Conservation (phyloP, 2,888 invertebrate genomes). For the Dendrolimus houi region DNA sequence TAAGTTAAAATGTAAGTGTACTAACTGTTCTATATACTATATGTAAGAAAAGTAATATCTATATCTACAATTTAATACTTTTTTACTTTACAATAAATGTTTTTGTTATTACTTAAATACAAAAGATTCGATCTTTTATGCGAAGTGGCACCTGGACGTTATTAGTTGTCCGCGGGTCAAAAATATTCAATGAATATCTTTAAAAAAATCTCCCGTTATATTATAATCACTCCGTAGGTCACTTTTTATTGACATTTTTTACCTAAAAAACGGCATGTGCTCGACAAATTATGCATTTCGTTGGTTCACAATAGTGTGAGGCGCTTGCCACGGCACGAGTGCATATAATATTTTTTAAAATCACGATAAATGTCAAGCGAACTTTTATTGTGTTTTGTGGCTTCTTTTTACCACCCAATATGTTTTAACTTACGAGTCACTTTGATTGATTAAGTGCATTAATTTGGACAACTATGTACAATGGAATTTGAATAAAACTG, state of each 20-base stretch:
- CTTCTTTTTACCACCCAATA: constrained; percentile 38
- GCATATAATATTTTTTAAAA: constrained; percentile 46
- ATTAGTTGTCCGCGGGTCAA: constrained; percentile 62
- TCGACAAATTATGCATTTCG: constrained; percentile 71
- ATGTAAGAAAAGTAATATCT: too few relatives aligned
- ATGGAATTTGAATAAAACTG: constrained; percentile 11
- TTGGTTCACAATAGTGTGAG: constrained; percentile 59
- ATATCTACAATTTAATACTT: too few relatives aligned
- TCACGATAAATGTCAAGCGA: constrained; percentile 54
- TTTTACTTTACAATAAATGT: not conserved
- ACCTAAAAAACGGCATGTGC: constrained; percentile 64
- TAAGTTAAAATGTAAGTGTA: too few relatives aligned
- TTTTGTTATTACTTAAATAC: constrained; percentile 5
- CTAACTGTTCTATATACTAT: too few relatives aligned
- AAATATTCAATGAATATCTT: constrained; percentile 59
- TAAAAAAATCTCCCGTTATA: constrained; percentile 59
- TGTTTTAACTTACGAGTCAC: constrained; percentile 20
- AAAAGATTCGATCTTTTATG: constrained; percentile 35
- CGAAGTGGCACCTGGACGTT: constrained; percentile 48
- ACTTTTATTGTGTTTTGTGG: constrained; percentile 43
- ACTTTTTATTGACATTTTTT: constrained; percentile 54
- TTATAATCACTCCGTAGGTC: constrained; percentile 53
- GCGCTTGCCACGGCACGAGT: constrained; percentile 50
- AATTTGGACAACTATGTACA: constrained; percentile 1
- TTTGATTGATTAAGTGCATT: constrained; percentile 1